These are phyloP conservation scores for Ectemnius lituratus DNA, from an alignment of 2,888 invertebrate species.

Conservation along the genomic window DNA sequence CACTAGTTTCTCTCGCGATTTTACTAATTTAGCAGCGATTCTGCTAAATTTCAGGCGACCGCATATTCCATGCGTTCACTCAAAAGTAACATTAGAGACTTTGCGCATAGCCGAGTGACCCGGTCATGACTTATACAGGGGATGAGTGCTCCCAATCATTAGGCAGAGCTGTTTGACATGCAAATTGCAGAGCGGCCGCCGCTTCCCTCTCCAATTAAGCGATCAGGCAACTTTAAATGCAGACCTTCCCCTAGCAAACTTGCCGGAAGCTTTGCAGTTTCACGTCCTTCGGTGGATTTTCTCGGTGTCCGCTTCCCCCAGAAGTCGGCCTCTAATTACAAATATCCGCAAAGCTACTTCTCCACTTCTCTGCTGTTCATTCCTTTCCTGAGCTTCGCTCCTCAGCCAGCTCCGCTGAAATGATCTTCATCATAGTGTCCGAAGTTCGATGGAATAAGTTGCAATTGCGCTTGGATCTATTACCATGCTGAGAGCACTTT, in stretches of 20 bases:
- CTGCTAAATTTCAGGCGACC: too few species aligned
- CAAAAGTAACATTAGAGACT: not conserved
- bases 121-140: slow-evolving; percentile 39
- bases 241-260: slow-evolving; percentile 21
- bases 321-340: slow-evolving; percentile 48
- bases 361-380: not conserved
- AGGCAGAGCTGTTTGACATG: slow-evolving; percentile 38
- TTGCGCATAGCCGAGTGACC: not conserved
- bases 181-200: slow-evolving; percentile 34
- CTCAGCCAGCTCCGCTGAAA: too few species aligned
- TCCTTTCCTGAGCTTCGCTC: slow-evolving; percentile 7
- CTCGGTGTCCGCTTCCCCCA: slow-evolving; percentile 15
- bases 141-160: slow-evolving; percentile 37
- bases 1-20: too few species aligned
- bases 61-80: too few species aligned
- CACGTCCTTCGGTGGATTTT: slow-evolving; percentile 26
- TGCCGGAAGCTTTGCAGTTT: slow-evolving; percentile 33
- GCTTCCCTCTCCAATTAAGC: slow-evolving; percentile 42
- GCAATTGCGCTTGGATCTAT: too few species aligned
- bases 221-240: slow-evolving; percentile 38
- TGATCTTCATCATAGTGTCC: slow-evolving; percentile 24
- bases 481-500: too few species aligned
- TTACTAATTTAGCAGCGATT: too few species aligned
- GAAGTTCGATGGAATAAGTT: not conserved
- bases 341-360: not conserved